Evolutionary conservation across 2,888 invertebrate genomes (phyloP), one percentile per base, ranked within the genome.

Genomic region (Drosophila longiperda): DNA sequence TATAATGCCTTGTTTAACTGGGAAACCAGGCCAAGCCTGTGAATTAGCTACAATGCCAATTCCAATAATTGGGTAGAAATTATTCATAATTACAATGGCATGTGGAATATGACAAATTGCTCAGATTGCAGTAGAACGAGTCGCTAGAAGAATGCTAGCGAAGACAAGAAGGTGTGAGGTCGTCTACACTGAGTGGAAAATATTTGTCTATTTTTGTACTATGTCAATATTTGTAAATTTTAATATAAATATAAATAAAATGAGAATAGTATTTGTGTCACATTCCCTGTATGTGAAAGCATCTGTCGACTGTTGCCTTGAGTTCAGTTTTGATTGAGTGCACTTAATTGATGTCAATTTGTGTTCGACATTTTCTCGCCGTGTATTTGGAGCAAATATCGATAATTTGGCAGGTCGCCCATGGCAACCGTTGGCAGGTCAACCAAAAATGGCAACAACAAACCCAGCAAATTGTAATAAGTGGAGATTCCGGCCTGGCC

Each of bases 371-470:
- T 29, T 80, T 78, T 79, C 60, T 53, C 57, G 45, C 65, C 23
- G 78, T 78, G 78, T 63, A 80, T 54, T 75, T 61, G 68, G 68
- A 75, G 65, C 76, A 74, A 83, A 83, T 86, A 88, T 85, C 84
- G 89, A 85, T 83, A 81, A 81, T 88, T 85, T 85, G 90, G 90
- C 86, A 80, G 83, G 76, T 87, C 74, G 87, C 76, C 76, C 89
- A 76, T 75, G 87, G 78, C 80, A 86, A 86, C 90, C 74, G 83
- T 86, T 86, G 87, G 76, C 78, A 86, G 86, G 89, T 80, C 86
- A 86, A 86, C 45, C 20, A 23, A 45, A 45, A 45, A 45, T 83
- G 64, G 52, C 61, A 69, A 70, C 52, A 68, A 63, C 81, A 73
- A 50, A 38, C 66, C 62, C 60, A 64, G 64, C 57, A 53, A 69